phyloP scores from a whole-genome alignment of 2,113 vertebrate species.

The Lepisosteus oculatus region DNA sequence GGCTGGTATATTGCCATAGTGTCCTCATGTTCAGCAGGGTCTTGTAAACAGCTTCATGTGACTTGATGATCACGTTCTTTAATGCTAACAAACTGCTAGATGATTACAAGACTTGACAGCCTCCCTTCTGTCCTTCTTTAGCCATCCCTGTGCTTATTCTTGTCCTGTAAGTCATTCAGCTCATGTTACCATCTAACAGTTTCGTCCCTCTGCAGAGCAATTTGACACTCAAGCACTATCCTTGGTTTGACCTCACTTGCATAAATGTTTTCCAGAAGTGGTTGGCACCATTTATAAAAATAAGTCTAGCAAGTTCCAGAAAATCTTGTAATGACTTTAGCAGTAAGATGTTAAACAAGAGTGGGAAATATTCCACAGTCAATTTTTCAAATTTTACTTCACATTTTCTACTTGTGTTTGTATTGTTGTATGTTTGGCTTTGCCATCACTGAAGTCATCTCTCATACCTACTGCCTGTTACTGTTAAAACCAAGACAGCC shows the following conservation, averaged over 20 bases:
- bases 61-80: too few species aligned
- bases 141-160: conserved; percentile 32
- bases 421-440: too few species aligned
- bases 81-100: background rate
- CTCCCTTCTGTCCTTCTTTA: conserved; percentile 4
- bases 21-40: background rate
- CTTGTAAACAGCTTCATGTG: too few species aligned
- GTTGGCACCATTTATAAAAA: conserved; percentile 14
- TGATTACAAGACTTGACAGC: background rate
- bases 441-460: too few species aligned
- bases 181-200: conserved; percentile 27
- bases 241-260: conserved; percentile 16
- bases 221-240: conserved; percentile 19
- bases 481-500: too few species aligned
- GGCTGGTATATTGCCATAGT: background rate
- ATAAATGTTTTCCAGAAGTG: conserved; percentile 20
- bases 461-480: too few species aligned
- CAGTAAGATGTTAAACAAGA: background rate
- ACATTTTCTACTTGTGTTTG: too few species aligned
- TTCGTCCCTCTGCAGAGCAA: conserved; percentile 21
- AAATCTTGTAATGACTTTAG: background rate
- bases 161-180: conserved; percentile 26
- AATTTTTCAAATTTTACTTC: too few species aligned
- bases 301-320: background rate
- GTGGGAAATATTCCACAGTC: background rate